A percentile compares a stretch with the other conserved stretches of the same genome.
Conservation (phyloP, 1,140 invertebrate genomes). For the Lutraria rhynchaena region DNA sequence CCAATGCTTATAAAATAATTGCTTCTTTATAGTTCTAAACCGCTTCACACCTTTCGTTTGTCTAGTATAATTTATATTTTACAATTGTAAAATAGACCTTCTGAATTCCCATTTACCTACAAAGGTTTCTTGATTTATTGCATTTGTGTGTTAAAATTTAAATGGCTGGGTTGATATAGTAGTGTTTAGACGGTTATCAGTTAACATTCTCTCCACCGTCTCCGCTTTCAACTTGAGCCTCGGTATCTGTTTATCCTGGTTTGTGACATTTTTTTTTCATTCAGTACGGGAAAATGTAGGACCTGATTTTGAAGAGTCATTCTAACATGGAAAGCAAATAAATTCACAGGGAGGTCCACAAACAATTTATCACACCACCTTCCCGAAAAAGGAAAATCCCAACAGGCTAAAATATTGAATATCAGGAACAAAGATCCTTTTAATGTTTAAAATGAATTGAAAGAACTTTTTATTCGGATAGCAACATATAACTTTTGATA, state of each 20-base stretch:
- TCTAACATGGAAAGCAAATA: no score
- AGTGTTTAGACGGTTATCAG: slow-evolving; percentile 26
- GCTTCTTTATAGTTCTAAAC: slow-evolving; percentile 32
- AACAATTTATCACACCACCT: no score
- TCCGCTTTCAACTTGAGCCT: slow-evolving; percentile 5
- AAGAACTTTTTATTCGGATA: no score
- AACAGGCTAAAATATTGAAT: no score
- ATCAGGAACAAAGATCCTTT: no score
- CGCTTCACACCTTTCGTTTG: slow-evolving; percentile 47
- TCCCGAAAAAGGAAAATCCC: no score
- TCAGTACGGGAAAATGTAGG: no score
- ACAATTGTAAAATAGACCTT: slow-evolving; percentile 32
- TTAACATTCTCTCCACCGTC: not conserved
- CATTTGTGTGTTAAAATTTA: slow-evolving; percentile 47
- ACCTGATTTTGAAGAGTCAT: no score
- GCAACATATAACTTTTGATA: no score
- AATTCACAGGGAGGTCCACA: no score
- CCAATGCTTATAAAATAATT: slow-evolving; percentile 35
- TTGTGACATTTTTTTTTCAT: no score
- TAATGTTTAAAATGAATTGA: no score
- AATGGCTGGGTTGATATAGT: slow-evolving; percentile 42
- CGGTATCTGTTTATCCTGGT: not conserved
- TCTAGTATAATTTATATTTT: slow-evolving; percentile 41
- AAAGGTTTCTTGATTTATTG: slow-evolving; percentile 41
- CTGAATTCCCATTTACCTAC: slow-evolving; percentile 50